A percentile compares a stretch with the other conserved stretches of the same genome.
phyloP scores from a whole-genome alignment of 2,797 vertebrate species.

The Spinus olivaceus region DNA sequence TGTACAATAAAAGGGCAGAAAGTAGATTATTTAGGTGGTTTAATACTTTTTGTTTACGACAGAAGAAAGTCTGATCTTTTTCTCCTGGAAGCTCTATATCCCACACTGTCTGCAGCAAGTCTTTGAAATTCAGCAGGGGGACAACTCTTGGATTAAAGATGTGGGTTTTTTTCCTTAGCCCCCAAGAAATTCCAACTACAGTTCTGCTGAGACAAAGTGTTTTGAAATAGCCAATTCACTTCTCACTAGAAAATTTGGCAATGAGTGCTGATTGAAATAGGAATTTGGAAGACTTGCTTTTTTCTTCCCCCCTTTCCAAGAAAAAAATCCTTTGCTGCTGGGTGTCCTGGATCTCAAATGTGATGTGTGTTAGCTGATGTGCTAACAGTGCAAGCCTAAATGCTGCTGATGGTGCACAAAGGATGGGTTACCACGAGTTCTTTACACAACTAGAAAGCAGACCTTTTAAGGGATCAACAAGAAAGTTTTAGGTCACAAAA shows the following conservation, averaged over 20 bases:
- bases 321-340: background rate
- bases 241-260: constrained; percentile 33
- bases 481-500: background rate
- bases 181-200: constrained; percentile 45
- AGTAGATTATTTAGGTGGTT: background rate
- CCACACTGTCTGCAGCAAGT: background rate
- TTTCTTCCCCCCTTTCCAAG: background rate
- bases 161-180: constrained; percentile 22
- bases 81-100: background rate
- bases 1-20: background rate
- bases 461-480: background rate
- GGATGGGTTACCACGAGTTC: background rate
- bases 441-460: background rate
- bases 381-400: background rate
- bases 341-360: background rate
- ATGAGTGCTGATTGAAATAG: constrained; percentile 28
- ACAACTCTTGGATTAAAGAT: constrained; percentile 44
- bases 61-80: background rate
- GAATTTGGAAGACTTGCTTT: constrained; percentile 21
- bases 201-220: constrained; percentile 53
- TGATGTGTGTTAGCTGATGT: background rate
- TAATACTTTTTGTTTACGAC: background rate
- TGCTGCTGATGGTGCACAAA: constrained; percentile 16
- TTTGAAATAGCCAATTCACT: constrained; percentile 36
- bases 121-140: constrained; percentile 53